A percentile compares a stretch with the other conserved stretches of the same genome.
These are phyloP conservation scores for Drosophila bocki DNA, from an alignment of 1,140 invertebrate species.

Conservation along the genomic window DNA sequence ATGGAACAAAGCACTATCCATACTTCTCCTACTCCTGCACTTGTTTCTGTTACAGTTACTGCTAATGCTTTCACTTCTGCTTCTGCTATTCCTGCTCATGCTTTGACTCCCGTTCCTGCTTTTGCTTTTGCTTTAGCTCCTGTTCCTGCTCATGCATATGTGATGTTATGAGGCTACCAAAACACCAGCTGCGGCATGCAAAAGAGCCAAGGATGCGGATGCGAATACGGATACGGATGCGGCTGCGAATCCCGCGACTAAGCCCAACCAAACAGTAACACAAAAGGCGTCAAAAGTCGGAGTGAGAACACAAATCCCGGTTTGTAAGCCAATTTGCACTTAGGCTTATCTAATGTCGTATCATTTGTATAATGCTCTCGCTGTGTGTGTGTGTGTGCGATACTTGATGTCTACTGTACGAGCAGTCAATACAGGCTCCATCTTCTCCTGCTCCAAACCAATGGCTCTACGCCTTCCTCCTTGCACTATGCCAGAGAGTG, in stretches of 20 bases:
- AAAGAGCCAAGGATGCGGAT: slow-evolving; percentile 13
- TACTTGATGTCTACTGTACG: slow-evolving; percentile 71
- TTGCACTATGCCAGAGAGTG: slow-evolving; percentile 43
- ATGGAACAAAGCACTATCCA: slow-evolving; percentile 25
- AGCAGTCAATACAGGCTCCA: slow-evolving; percentile 46
- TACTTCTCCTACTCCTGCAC: not conserved
- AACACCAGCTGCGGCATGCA: slow-evolving; percentile 22
- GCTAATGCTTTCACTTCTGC: not conserved
- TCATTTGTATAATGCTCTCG: slow-evolving; percentile 85
- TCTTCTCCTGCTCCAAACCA: not conserved
- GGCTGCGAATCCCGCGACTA: slow-evolving; percentile 12
- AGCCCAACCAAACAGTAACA: slow-evolving; percentile 19
- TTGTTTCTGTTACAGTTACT: not conserved
- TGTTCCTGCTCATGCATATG: slow-evolving; percentile 32
- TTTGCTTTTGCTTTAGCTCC: not conserved
- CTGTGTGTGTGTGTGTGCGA: slow-evolving; percentile 29
- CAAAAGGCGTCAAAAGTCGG: slow-evolving; percentile 19
- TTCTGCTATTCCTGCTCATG: not conserved
- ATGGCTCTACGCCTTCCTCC: not conserved
- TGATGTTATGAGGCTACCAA: slow-evolving; percentile 21
- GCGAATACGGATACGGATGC: not conserved
- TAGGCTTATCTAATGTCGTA: slow-evolving; percentile 85
- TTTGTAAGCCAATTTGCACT: slow-evolving; percentile 85
- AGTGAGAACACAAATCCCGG: slow-evolving; percentile 79
- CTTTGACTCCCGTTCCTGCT: too few relatives aligned